phyloP scores from a whole-genome alignment of 2,888 invertebrate species.

The Cheilosia scutellata region DNA sequence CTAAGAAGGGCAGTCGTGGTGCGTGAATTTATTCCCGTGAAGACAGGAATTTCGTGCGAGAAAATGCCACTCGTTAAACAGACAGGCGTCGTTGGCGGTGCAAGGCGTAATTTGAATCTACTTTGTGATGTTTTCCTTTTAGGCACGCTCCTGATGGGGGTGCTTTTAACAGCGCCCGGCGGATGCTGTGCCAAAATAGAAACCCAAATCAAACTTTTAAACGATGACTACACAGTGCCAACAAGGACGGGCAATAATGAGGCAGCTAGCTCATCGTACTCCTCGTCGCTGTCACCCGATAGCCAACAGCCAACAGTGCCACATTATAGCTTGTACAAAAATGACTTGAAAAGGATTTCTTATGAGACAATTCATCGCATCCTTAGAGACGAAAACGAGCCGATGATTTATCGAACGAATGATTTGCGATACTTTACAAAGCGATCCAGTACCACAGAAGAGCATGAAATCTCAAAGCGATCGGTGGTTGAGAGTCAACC shows the following conservation, averaged over 20 bases:
- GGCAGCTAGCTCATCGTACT: slow-evolving; percentile 6
- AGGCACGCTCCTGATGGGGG: slow-evolving; percentile 50
- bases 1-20: slow-evolving; percentile 29
- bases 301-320: slow-evolving; percentile 44
- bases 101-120: slow-evolving; percentile 48
- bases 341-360: slow-evolving; percentile 79
- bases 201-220: slow-evolving; percentile 77
- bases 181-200: slow-evolving; percentile 78
- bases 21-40: slow-evolving; percentile 32
- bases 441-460: slow-evolving; percentile 70
- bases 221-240: slow-evolving; percentile 77
- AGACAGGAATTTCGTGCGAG: slow-evolving; percentile 11
- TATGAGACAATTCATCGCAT: slow-evolving; percentile 82
- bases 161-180: slow-evolving; percentile 39
- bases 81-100: slow-evolving; percentile 19
- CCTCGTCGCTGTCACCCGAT: slow-evolving; percentile 7
- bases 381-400: slow-evolving; percentile 82
- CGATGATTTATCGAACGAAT: slow-evolving; percentile 79
- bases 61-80: slow-evolving; percentile 64
- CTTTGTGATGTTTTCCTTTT: slow-evolving; percentile 56
- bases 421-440: slow-evolving; percentile 80
- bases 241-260: slow-evolving; percentile 29
- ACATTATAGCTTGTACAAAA: slow-evolving; percentile 78
- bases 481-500: slow-evolving; percentile 31
- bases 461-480: slow-evolving; percentile 76